Base-by-base conservation (phyloP, 1,140 invertebrate species). In the Musca vetustissima region DNA sequence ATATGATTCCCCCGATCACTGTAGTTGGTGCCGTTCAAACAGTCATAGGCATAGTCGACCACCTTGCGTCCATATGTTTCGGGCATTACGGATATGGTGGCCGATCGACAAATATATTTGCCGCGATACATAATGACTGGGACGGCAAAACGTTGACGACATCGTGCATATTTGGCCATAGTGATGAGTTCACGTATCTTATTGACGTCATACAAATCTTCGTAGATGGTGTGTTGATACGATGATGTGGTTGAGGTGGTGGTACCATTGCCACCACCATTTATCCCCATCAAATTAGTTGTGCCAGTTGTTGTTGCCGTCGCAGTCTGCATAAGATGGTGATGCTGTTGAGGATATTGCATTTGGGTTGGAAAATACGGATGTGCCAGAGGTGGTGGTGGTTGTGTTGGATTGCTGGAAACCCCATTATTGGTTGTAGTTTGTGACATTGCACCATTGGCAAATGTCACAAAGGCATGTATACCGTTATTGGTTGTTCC, bases 111-210 rank as follows among this genome's bases (percentile, higher is more conserved):
- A 32, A 91, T 86, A 69, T 89, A 87, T 83, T 92, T 92, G 57
- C 91, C 91, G 69, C 91, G 88, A 76, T 88, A 92, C 55, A 93
- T 83, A 73, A 94, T 93, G 4, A 93, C 92, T 47, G 92, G 92
- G 48, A 92, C 82, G 32, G 91, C 91, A 85, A 94, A 94, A 75
- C 92, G 85, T 68, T 89, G 88, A 68, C 92, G 85, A 83, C 92
- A 93, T 72, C 84, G 74, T 4, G 87, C 88, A 73, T 85, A 85
- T 75, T 87, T 85, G 14, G 88, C 89, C 73, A 86, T 87, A 55
- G 84, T 87, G 9, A 90, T 88, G 70, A 88, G 80, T 57, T 91
- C 88, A 69, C 85, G 83, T 21, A 92, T 73, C 73, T 87, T 87
- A 59, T 82, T 83, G 15, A 83, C 73, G 75, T 91, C 88, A 73